A percentile compares a stretch with the other conserved stretches of the same genome.
Evolutionary conservation across 2,888 invertebrate species (phyloP).

Genomic region (Drosophila austrosaltans): DNA sequence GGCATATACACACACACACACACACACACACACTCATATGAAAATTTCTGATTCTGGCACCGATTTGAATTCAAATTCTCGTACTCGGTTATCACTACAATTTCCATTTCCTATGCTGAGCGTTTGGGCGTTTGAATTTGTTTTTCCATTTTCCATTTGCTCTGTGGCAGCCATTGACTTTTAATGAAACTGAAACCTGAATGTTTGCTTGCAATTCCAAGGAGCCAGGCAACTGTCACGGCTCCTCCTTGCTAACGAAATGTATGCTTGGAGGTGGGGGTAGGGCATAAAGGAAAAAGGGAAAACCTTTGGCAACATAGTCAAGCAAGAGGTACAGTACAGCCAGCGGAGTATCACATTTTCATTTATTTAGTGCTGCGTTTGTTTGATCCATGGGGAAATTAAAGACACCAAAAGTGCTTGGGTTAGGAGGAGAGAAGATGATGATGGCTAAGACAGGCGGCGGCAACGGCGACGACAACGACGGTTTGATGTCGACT

Average conservation of each 20-base stretch:
- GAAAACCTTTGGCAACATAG: not conserved
- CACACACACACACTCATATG: not conserved
- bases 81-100: slow-evolving; percentile 10
- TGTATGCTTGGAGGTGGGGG: not conserved
- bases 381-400: slow-evolving; percentile 39
- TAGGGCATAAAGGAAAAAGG: not conserved
- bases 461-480: not conserved
- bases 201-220: slow-evolving; percentile 27
- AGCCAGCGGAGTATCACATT: slow-evolving; percentile 30
- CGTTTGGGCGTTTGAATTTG: slow-evolving; percentile 17
- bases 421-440: slow-evolving; percentile 18
- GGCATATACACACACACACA: not conserved
- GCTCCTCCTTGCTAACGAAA: not conserved
- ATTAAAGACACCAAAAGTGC: slow-evolving; percentile 39
- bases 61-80: slow-evolving; percentile 12
- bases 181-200: slow-evolving; percentile 34
- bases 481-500: not conserved
- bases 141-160: slow-evolving; percentile 26
- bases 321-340: not conserved
- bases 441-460: not conserved
- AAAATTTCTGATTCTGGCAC: slow-evolving; percentile 12
- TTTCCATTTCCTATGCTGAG: slow-evolving; percentile 6
- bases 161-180: slow-evolving; percentile 36
- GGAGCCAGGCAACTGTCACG: slow-evolving; percentile 17
- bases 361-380: slow-evolving; percentile 36